A percentile compares a stretch with the other conserved stretches of the same genome.
phyloP scores from a whole-genome alignment of 2,888 invertebrate species.

The Oxycera nigricornis region DNA sequence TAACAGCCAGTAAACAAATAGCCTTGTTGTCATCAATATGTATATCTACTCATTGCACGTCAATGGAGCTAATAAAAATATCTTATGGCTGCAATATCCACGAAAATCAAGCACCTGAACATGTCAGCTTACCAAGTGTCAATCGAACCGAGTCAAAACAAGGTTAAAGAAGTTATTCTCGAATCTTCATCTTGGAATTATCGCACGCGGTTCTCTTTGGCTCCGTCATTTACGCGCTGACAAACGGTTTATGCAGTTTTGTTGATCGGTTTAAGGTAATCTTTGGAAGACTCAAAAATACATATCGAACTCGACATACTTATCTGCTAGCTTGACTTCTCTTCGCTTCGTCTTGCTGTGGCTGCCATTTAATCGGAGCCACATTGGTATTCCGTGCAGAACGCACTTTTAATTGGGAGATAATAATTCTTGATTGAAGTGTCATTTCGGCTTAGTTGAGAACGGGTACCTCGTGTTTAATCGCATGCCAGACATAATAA shows the following conservation, averaged over 20 bases:
- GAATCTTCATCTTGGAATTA: slow-evolving; percentile 32
- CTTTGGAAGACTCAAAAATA: slow-evolving; percentile 22
- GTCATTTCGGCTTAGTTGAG: slow-evolving; percentile 20
- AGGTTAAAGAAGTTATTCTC: slow-evolving; percentile 33
- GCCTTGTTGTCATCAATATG: too few relatives aligned
- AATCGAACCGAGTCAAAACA: slow-evolving; percentile 41
- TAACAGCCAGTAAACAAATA: too few relatives aligned
- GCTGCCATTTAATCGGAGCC: slow-evolving; percentile 17
- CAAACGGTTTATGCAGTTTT: slow-evolving; percentile 38
- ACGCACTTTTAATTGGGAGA: slow-evolving; percentile 14
- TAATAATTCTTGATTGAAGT: slow-evolving; percentile 35
- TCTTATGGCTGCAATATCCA: not conserved
- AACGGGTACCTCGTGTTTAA: slow-evolving; percentile 36
- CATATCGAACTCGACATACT: slow-evolving; percentile 24
- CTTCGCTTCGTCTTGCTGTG: slow-evolving; percentile 14
- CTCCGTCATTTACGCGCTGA: slow-evolving; percentile 8
- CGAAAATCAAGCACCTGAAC: slow-evolving; percentile 17
- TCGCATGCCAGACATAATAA: slow-evolving; percentile 38
- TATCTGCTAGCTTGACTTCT: not conserved
- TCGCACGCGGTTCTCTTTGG: slow-evolving; percentile 28
- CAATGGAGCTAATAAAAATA: not conserved
- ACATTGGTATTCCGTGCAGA: not conserved
- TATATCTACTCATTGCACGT: too few relatives aligned
- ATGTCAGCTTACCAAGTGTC: slow-evolving; percentile 41
- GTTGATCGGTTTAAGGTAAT: slow-evolving; percentile 36